Evolutionary conservation across 2,113 vertebrate genomes (phyloP).

Genomic region (Perca schrenkii): DNA sequence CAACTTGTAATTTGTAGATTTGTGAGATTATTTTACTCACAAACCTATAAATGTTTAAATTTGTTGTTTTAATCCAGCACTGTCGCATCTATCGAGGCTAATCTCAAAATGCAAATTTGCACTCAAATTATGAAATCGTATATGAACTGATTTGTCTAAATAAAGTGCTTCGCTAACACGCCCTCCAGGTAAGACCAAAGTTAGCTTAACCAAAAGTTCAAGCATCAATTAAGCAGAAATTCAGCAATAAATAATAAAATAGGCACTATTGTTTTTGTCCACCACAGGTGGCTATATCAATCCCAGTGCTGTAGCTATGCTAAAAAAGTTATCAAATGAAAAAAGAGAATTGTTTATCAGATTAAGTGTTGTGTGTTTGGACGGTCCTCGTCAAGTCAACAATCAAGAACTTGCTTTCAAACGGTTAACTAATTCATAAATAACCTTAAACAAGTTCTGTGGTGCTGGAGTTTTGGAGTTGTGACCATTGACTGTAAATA

Average conservation of each 20-base stretch:
- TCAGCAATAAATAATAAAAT: constrained; percentile 25
- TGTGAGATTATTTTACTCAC: not conserved
- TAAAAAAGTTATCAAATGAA: not conserved
- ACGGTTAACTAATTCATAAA: not conserved
- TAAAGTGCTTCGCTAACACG: constrained; percentile 26
- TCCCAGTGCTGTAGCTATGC: not conserved
- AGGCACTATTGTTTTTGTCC: not conserved
- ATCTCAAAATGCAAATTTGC: constrained; percentile 16
- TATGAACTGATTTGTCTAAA: not conserved
- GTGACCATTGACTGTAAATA: too few relatives aligned
- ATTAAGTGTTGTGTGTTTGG: not conserved
- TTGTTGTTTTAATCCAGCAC: constrained; percentile 3
- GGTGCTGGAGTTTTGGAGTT: too few relatives aligned
- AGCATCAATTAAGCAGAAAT: constrained; percentile 3
- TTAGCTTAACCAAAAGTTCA: not conserved
- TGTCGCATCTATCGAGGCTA: constrained; percentile 8
- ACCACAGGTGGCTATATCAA: not conserved
- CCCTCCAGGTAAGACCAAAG: not conserved
- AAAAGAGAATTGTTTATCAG: not conserved
- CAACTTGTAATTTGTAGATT: not conserved
- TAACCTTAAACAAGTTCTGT: not conserved
- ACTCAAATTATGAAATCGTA: not conserved
- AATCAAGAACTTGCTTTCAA: not conserved
- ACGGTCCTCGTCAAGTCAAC: not conserved
- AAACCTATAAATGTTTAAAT: not conserved